Evolutionary conservation across 2,797 vertebrate species (phyloP), one percentile per base, ranked within the genome.

Genomic region (Lophius americanus): DNA sequence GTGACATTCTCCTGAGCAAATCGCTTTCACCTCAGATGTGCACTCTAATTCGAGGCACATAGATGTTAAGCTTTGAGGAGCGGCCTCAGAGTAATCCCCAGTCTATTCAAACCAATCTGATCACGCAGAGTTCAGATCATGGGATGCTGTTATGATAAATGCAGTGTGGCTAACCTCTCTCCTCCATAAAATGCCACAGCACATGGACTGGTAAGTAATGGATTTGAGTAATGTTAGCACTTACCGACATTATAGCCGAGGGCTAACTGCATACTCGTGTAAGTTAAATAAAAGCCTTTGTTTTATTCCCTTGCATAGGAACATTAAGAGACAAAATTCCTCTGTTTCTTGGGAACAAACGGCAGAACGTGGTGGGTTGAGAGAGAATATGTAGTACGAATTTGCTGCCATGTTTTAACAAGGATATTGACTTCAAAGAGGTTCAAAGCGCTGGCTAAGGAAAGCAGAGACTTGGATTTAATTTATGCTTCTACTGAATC

Each of bases 141-240:
- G 85, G 87, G 90, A 93, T 81, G 91, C 91, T 90, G 90, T 92
- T 91, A 91, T 92, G 92, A 92, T 92, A 93, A 93, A 93, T 90
- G 92, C 91, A 71, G 90, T 89, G 89, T 88, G 89, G 85, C 87
- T 92, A 89, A 94, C 93, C 93, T 93, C 91, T 93, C 89, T 90
- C 91, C 92, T 92, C 86, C 89, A 90, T 85, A 80, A 94, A 94
- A 94, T 94, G 92, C 92, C 93, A 93, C 90, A 84, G 87, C 91
- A 86, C 87, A 69, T 73, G 73, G 88, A 91, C 91, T 89, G 23
- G 23, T 23, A 87, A 88, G 92, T 94, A 94, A 94, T 93, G 92
- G 93, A 87, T 93, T 94, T 93, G 93, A 89, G 91, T 94, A 94
- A 93, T 93, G 90, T 89, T 87, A 92, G 91, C 93, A 94, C 91